Evolutionary conservation across 2,888 invertebrate genomes (phyloP), one percentile per base, ranked within the genome.

Genomic region (Pristionchus mayeri): DNA sequence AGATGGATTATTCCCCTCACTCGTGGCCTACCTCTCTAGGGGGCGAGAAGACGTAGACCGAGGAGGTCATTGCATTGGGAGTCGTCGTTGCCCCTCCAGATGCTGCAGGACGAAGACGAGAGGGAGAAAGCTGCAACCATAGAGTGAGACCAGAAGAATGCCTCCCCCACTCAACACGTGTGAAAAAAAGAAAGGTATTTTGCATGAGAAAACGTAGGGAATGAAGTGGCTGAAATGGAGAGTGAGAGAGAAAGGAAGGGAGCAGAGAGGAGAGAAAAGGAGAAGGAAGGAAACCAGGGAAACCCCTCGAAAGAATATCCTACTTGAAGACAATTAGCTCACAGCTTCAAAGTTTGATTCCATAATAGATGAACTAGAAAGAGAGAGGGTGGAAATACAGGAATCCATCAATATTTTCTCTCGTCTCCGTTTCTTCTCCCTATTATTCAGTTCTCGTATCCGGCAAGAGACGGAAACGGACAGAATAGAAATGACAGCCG

Each of bases 31-130:
- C 80, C 57, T 80, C 80, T 57, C 80, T 52, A 13, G 34, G 52
- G 7, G 80, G 80, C 13, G 80, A 80, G 57, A n/a, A 80, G 9
- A 80, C 63, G 63, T 82, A 82, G 40, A 82, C 60, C 9, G 81
- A 82, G 9, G 81, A 37, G 21, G 81, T 82, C 81, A 82, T 82
- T 6, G 81, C 81, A 13, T 82, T 82, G 40, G 52, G 80, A 2
- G 80, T 80, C 37, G 54, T 57, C 9, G 76, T 21, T 30, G 44
- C 27, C 6, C n/a, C 80, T 9, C 34, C 63, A n/a, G 34, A 30
- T 18, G 50, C 50, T 30, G 50, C 30, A 18, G 54, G 80, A 16
- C 80, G 80, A 1, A 40, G 52, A 80, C 52, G 80, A 57, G 80
- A 50, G 7, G 80, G 80, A 40, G 80, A 80, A 40, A 40, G 52